Evolutionary conservation across 2,113 vertebrate genomes (phyloP).

Genomic region (Sylvicapra grimmia): DNA sequence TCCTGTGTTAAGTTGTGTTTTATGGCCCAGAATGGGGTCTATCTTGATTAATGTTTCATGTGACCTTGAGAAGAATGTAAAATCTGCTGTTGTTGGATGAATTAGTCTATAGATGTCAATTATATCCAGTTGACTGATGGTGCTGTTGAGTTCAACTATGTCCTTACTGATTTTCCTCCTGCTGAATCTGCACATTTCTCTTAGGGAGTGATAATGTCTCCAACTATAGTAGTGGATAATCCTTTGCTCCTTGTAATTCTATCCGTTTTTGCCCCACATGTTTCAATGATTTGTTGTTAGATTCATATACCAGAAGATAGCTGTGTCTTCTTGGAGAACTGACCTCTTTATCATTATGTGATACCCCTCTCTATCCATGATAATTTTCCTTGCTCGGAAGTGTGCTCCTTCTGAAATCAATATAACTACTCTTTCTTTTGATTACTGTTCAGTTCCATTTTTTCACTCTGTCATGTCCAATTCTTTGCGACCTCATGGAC

Average conservation of each 20-base stretch:
- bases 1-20: neutral
- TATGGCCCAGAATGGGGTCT: neutral
- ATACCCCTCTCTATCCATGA: neutral
- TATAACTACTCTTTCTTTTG: neutral
- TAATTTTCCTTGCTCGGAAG: neutral
- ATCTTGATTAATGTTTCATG: neutral
- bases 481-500: neutral
- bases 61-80: neutral
- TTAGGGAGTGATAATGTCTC: neutral
- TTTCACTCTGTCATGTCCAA: fast-evolving
- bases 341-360: neutral
- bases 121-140: neutral
- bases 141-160: neutral
- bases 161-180: neutral
- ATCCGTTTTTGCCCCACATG: neutral
- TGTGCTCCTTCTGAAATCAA: neutral
- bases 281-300: neutral
- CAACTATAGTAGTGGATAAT: neutral
- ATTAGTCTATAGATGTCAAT: neutral
- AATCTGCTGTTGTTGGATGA: neutral
- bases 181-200: neutral
- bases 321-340: neutral
- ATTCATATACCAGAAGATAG: neutral
- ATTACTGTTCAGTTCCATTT: neutral
- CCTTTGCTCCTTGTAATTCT: neutral